Evolutionary conservation across 2,797 vertebrate species (phyloP).

Genomic region (Diplodus puntazzo): DNA sequence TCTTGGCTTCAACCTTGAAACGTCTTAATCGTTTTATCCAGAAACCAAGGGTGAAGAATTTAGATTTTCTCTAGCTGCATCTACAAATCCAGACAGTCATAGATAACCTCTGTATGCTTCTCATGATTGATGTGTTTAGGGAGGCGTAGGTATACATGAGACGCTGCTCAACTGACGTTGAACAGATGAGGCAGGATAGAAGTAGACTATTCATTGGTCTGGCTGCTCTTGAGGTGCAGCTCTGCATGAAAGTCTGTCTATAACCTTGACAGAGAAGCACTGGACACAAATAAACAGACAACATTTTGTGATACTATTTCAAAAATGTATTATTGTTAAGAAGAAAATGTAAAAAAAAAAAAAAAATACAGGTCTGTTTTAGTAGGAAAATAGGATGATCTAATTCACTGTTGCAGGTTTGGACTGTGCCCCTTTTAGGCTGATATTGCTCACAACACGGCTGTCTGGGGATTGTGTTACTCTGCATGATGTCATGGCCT

Average conservation of each 20-base stretch:
- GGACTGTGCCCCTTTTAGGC: slow-evolving; percentile 17
- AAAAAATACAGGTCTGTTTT: slow-evolving; percentile 12
- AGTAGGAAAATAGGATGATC: neutral
- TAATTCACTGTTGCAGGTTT: slow-evolving; percentile 16
- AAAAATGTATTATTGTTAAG: slow-evolving; percentile 13
- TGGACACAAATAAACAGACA: slow-evolving; percentile 24
- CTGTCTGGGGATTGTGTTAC: slow-evolving; percentile 52
- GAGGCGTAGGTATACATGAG: slow-evolving; percentile 60
- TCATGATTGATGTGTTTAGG: slow-evolving; percentile 58
- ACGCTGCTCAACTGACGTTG: slow-evolving; percentile 59
- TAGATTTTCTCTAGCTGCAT: slow-evolving; percentile 39
- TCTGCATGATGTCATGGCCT: slow-evolving; percentile 62
- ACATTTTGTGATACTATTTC: slow-evolving; percentile 17
- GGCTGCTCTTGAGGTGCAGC: slow-evolving; percentile 49
- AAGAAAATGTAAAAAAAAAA: neutral
- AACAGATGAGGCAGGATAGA: slow-evolving; percentile 63
- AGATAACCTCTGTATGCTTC: slow-evolving; percentile 47
- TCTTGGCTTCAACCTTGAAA: slow-evolving; percentile 25
- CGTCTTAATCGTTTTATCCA: slow-evolving; percentile 37
- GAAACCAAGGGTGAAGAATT: slow-evolving; percentile 39
- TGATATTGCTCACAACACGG: slow-evolving; percentile 43
- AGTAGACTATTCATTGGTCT: slow-evolving; percentile 57
- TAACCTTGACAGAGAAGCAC: slow-evolving; percentile 56
- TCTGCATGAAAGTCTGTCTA: slow-evolving; percentile 46
- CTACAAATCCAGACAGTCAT: slow-evolving; percentile 34